Conservation (phyloP, 1,140 invertebrate genomes). For the Chionoecetes opilio region DNA sequence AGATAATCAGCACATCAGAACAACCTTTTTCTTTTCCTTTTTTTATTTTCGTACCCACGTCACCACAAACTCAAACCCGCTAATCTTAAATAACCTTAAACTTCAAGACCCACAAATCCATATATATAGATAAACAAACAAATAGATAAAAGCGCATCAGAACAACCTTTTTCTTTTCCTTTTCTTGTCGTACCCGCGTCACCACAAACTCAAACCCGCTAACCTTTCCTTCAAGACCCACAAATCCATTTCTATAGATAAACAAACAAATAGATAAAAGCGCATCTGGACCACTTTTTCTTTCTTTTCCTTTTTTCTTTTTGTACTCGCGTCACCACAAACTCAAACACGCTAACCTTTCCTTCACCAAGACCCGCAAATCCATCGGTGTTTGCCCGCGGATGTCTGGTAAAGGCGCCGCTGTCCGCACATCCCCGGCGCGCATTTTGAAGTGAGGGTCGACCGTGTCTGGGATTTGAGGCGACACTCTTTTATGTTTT, state of each 20-base stretch:
- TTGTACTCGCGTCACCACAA: too few relatives aligned
- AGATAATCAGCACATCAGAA: too few relatives aligned
- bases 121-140: too few relatives aligned
- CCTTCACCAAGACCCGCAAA: not conserved
- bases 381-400: slow-evolving; percentile 64
- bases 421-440: slow-evolving; percentile 48
- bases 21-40: not conserved
- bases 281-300: too few relatives aligned
- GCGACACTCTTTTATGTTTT: not conserved
- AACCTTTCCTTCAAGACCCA: slow-evolving; percentile 42
- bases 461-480: slow-evolving; percentile 48
- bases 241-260: too few relatives aligned
- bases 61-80: slow-evolving; percentile 38
- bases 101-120: too few relatives aligned
- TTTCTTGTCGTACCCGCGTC: not conserved
- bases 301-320: not conserved
- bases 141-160: too few relatives aligned
- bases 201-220: slow-evolving; percentile 39
- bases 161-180: not conserved
- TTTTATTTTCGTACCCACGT: not conserved
- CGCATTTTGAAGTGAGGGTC: slow-evolving; percentile 66
- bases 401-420: slow-evolving; percentile 58
- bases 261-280: too few relatives aligned
- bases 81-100: not conserved
- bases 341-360: too few relatives aligned